Conservation (phyloP, 2,113 vertebrate genomes). For the Triplophysa rosa region DNA sequence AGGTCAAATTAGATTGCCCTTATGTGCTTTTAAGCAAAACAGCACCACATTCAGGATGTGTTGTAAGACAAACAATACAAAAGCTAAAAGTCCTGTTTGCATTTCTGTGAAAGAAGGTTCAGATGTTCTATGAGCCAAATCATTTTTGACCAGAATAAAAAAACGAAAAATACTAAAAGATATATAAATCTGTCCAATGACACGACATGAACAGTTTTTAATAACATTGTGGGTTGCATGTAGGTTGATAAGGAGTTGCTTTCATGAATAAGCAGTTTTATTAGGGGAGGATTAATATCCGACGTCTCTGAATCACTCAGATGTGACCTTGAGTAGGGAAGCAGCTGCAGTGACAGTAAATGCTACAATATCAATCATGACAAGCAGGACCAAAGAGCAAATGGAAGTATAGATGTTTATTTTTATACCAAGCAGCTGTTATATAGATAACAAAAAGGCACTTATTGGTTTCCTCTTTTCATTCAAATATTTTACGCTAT, state of each 20-base stretch:
- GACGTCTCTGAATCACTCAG: not conserved
- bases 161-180: no score
- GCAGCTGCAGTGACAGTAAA: slow-evolving; percentile 27
- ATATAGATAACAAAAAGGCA: slow-evolving; percentile 8
- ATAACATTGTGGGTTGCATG: not conserved
- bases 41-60: not conserved
- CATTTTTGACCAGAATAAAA: no score
- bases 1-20: not conserved
- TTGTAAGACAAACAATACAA: slow-evolving; percentile 4
- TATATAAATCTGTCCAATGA: no score
- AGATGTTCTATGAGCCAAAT: not conserved
- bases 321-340: slow-evolving; percentile 26
- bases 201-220: no score
- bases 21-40: not conserved
- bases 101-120: slow-evolving; percentile 19
- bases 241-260: not conserved
- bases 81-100: slow-evolving; percentile 1
- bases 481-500: not conserved
- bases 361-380: slow-evolving; percentile 22
- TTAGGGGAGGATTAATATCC: not conserved
- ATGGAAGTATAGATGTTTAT: slow-evolving; percentile 38
- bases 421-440: slow-evolving; percentile 28
- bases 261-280: not conserved
- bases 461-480: no score
- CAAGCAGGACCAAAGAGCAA: slow-evolving; percentile 18